Percentiles rank a stretch among this genome's conserved stretches.
phyloP scores from a whole-genome alignment of 2,113 vertebrate genomes.

The Martes martes region DNA sequence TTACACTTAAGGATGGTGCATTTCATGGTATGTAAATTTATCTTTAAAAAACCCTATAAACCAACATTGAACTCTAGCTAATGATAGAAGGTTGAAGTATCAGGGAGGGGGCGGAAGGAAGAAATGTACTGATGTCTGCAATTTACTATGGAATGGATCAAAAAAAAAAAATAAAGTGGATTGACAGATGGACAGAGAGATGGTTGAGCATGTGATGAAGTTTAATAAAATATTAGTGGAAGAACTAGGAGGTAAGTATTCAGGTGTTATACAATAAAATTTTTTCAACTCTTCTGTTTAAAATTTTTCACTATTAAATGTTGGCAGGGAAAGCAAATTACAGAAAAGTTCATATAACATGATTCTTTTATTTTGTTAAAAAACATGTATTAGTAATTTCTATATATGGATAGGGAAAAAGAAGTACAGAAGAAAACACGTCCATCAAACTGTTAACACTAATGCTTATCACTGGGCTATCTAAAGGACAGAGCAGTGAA shows the following conservation, averaged over 20 bases:
- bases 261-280: not conserved
- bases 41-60: conserved; percentile 11
- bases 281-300: not conserved
- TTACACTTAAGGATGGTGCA: not conserved
- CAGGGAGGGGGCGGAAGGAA: not conserved
- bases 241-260: not conserved
- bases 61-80: not conserved
- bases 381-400: not conserved
- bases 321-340: not conserved
- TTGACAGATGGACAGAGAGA: not conserved
- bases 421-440: not conserved
- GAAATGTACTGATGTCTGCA: not conserved
- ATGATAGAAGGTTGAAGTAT: not conserved
- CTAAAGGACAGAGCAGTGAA: not conserved
- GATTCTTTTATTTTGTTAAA: not conserved
- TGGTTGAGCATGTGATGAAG: not conserved
- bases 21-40: not conserved
- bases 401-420: not conserved
- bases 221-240: not conserved
- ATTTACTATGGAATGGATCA: conserved; percentile 1
- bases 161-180: not conserved
- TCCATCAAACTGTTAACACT: not conserved
- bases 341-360: not conserved
- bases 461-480: not conserved
- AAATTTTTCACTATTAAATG: conserved; percentile 24